Conservation (phyloP, 1,140 invertebrate species). For the Diorhabda carinulata region DNA sequence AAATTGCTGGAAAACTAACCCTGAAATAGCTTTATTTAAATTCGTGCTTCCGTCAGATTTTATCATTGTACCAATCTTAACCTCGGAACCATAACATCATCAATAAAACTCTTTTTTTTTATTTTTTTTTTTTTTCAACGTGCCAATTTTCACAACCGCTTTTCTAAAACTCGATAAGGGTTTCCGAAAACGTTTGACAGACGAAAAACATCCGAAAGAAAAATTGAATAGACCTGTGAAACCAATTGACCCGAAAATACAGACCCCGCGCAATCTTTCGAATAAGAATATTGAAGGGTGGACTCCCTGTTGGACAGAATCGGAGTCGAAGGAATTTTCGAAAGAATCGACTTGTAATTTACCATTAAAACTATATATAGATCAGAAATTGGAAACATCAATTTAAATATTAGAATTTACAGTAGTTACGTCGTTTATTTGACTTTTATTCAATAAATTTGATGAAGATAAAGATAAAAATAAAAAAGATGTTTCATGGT, state of each 20-base stretch:
- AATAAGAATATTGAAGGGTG: not conserved
- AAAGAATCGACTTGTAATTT: too few species aligned
- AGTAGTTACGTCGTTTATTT: too few species aligned
- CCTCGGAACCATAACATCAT: not conserved
- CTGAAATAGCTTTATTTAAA: too few species aligned
- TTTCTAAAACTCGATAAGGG: not conserved
- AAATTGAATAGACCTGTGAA: not conserved
- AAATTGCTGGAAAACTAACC: too few species aligned
- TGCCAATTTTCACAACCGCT: not conserved
- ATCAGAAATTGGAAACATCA: too few species aligned
- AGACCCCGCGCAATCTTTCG: not conserved
- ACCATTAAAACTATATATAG: not conserved
- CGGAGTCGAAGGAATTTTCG: not conserved
- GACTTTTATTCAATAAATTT: too few species aligned
- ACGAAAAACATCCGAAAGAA: not conserved
- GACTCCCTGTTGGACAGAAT: not conserved
- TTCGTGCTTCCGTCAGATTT: too few species aligned
- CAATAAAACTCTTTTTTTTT: not conserved
- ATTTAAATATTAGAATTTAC: too few species aligned
- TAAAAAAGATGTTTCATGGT: too few species aligned
- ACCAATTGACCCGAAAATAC: not conserved
- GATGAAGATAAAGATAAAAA: too few species aligned
- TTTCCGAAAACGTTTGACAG: not conserved
- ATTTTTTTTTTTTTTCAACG: not conserved
- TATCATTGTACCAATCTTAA: too few species aligned